Conservation (phyloP, 2,113 vertebrate species). For the Podocnemis expansa region DNA sequence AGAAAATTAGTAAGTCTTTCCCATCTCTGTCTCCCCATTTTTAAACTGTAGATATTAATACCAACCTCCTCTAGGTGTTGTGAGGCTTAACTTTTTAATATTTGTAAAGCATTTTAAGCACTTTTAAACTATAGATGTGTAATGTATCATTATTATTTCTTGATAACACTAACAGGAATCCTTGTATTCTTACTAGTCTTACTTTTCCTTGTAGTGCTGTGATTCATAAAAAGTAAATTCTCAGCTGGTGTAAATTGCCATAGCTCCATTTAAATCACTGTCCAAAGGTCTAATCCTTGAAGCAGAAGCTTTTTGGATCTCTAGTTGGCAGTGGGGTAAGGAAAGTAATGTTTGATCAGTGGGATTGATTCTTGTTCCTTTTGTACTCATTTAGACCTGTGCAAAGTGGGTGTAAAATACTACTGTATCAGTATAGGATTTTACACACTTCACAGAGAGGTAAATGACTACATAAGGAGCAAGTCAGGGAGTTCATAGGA, state of each 20-base stretch:
- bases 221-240: neutral
- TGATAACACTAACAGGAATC: neutral
- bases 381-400: neutral
- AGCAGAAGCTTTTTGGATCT: neutral
- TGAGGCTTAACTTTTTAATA: slow-evolving; percentile 1
- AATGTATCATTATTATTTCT: neutral
- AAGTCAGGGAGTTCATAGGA: neutral
- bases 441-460: neutral
- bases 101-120: neutral
- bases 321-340: neutral
- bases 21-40: neutral
- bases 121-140: neutral
- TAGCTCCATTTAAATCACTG: neutral
- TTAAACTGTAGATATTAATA: neutral
- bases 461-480: neutral
- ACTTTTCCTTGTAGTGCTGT: neutral
- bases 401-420: neutral
- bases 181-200: neutral
- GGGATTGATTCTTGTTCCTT: neutral
- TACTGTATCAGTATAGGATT: neutral
- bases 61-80: neutral
- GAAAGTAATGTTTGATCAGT: neutral
- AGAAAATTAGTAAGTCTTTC: neutral
- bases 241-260: neutral
- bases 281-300: neutral